Conservation (phyloP, 2,113 vertebrate species). For the Ochotona curzoniae region DNA sequence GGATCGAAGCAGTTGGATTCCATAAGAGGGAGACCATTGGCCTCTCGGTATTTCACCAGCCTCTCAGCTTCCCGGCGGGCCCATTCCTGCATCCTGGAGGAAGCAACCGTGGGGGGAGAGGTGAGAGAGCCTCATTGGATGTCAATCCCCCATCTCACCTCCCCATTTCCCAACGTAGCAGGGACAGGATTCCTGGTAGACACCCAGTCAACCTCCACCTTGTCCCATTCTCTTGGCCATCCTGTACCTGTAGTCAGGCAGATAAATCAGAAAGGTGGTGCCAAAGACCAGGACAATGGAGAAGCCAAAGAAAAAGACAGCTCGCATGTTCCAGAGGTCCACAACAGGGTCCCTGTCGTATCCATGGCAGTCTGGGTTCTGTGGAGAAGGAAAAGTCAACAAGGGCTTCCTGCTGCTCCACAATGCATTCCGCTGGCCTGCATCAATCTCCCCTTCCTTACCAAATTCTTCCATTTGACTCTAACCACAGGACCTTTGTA, state of each 20-base stretch:
- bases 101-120: neutral
- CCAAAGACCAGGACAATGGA: conserved; percentile 91
- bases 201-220: neutral
- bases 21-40: conserved; percentile 87
- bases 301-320: conserved; percentile 90
- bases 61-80: conserved; percentile 90
- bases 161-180: neutral
- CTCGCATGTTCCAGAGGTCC: conserved; percentile 91
- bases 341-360: conserved; percentile 87
- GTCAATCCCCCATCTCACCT: conserved; percentile 12
- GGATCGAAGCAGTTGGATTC: conserved; percentile 89
- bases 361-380: conserved; percentile 94
- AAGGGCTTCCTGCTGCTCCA: conserved; percentile 18
- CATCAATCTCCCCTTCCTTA: neutral
- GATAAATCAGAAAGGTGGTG: conserved; percentile 88
- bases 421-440: conserved; percentile 18
- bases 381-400: conserved; percentile 29
- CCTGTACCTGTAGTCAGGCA: conserved; percentile 90
- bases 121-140: neutral
- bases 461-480: conserved; percentile 43
- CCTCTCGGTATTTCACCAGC: conserved; percentile 86
- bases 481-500: conserved; percentile 26
- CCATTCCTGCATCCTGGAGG: conserved; percentile 89
- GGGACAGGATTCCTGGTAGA: neutral
- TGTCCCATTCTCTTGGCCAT: neutral